Conservation (phyloP, 2,797 vertebrate species). For the Rhinogobio ventralis region DNA sequence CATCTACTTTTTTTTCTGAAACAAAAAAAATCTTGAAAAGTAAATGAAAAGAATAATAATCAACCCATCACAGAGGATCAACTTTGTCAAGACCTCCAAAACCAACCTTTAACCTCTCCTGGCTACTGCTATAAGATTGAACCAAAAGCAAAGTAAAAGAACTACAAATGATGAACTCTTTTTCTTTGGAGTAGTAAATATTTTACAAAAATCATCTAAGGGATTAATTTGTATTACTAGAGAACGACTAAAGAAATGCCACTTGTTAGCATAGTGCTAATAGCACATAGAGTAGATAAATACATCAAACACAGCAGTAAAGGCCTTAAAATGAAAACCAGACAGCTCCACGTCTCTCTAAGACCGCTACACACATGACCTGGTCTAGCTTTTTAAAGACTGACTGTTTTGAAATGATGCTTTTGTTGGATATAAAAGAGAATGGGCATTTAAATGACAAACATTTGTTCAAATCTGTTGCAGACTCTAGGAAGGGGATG, state of each 20-base stretch:
- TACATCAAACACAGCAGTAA: constrained; percentile 49
- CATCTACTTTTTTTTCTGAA: constrained; percentile 40
- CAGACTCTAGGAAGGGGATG: neutral
- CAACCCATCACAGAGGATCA: constrained; percentile 72
- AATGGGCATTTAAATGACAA: neutral
- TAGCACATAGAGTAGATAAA: constrained; percentile 51
- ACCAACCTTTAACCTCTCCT: constrained; percentile 62
- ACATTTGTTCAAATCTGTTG: neutral
- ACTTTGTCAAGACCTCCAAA: constrained; percentile 61
- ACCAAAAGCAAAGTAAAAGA: constrained; percentile 20
- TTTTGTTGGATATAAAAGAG: neutral
- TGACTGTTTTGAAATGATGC: neutral
- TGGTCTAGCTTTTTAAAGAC: constrained; percentile 31
- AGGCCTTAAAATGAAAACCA: constrained; percentile 44
- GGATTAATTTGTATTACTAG: constrained; percentile 46
- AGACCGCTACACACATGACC: constrained; percentile 23
- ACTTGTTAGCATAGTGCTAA: constrained; percentile 46
- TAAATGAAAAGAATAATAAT: constrained; percentile 42
- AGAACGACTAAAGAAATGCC: constrained; percentile 47
- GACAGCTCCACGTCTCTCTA: constrained; percentile 7
- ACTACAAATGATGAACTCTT: constrained; percentile 28
- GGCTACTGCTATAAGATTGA: constrained; percentile 61
- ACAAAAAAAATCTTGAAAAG: constrained; percentile 33
- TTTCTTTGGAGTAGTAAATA: constrained; percentile 52
- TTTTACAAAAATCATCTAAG: constrained; percentile 48